Evolutionary conservation across 2,113 vertebrate genomes (phyloP).

Genomic region (Sinocyclocheilus maitianheensis): DNA sequence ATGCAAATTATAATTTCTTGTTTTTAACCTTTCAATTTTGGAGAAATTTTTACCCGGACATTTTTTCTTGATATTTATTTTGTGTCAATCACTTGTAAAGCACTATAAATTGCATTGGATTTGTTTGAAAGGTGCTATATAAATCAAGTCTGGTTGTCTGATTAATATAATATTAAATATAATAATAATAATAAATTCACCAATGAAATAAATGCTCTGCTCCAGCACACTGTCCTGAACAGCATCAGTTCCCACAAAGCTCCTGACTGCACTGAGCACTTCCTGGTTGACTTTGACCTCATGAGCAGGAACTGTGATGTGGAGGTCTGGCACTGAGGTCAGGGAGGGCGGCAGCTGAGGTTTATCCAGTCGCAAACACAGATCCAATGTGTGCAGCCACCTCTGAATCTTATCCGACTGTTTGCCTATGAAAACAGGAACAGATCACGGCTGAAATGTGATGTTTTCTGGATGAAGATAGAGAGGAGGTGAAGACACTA

Average conservation of each 20-base stretch:
- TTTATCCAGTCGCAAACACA: constrained; percentile 83
- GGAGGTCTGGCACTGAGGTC: constrained; percentile 2
- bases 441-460: neutral
- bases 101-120: too few species aligned
- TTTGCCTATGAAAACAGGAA: constrained; percentile 59
- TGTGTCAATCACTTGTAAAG: too few species aligned
- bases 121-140: too few species aligned
- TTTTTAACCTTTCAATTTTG: too few species aligned
- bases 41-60: too few species aligned
- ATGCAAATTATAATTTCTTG: too few species aligned
- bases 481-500: neutral
- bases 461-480: neutral
- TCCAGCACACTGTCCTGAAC: constrained; percentile 71
- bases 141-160: too few species aligned
- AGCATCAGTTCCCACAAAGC: constrained; percentile 68
- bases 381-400: constrained; percentile 73
- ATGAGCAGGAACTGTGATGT: neutral
- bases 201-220: constrained; percentile 77
- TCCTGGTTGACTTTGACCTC: constrained; percentile 18
- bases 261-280: constrained; percentile 65
- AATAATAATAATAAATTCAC: constrained; percentile 55
- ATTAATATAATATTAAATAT: too few species aligned
- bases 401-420: constrained; percentile 43
- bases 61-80: too few species aligned
- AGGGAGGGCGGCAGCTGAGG: constrained; percentile 60